phyloP scores from a whole-genome alignment of 2,113 vertebrate genomes.

The Caloenas nicobarica region DNA sequence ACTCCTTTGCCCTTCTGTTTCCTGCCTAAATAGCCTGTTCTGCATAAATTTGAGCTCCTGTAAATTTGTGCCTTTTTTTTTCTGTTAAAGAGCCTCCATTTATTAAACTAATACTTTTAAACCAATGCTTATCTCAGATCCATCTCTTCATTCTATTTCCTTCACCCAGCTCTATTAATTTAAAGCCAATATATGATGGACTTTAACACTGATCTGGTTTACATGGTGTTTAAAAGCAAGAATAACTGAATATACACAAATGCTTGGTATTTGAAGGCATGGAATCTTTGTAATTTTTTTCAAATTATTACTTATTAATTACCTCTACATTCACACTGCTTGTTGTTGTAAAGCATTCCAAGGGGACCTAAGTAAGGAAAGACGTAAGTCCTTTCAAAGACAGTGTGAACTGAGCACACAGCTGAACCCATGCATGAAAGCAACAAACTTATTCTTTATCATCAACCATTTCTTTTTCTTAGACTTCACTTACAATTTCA shows the following conservation, averaged over 20 bases:
- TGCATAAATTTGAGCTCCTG: not conserved
- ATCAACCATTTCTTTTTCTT: not conserved
- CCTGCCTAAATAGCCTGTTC: not conserved
- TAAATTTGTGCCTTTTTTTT: not conserved
- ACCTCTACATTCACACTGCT: not conserved
- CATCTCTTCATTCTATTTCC: not conserved
- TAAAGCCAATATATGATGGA: not conserved
- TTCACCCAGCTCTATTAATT: not conserved
- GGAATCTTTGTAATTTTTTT: not conserved
- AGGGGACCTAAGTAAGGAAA: not conserved
- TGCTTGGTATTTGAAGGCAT: not conserved
- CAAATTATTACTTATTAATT: not conserved
- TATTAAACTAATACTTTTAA: conserved; percentile 38
- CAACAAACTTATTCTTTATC: not conserved
- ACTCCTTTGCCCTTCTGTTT: not conserved
- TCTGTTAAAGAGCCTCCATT: not conserved
- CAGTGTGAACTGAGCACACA: not conserved
- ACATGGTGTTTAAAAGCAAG: not conserved
- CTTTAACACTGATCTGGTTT: not conserved
- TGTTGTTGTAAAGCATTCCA: not conserved
- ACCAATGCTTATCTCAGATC: not conserved
- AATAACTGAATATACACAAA: not conserved
- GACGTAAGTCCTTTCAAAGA: not conserved
- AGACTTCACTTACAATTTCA: not conserved
- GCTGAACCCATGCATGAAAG: not conserved